Evolutionary conservation across 2,797 vertebrate genomes (phyloP).

Genomic region (Lagocephalus sceleratus): DNA sequence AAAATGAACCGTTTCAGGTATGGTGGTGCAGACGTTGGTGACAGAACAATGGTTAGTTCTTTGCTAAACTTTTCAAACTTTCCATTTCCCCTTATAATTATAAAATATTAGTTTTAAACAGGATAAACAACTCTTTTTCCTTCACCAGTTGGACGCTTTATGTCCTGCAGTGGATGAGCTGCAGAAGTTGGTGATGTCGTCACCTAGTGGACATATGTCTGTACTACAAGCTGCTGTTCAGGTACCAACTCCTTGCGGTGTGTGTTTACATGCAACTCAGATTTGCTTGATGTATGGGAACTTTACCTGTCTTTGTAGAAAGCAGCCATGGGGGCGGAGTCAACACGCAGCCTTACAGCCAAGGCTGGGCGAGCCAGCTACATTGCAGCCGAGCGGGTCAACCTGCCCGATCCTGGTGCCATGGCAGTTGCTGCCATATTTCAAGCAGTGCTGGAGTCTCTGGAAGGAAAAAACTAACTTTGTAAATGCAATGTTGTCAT

Average conservation of each 20-base stretch:
- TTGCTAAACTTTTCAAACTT: not conserved
- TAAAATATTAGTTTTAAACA: not conserved
- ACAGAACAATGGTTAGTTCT: conserved; percentile 89
- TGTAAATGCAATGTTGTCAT: not conserved
- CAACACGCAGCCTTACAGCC: conserved; percentile 83
- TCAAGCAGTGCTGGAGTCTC: conserved; percentile 70
- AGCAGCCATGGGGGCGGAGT: conserved; percentile 80
- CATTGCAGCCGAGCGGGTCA: conserved; percentile 78
- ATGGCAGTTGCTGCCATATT: conserved; percentile 83
- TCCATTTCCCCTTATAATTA: not conserved
- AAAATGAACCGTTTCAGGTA: conserved; percentile 72
- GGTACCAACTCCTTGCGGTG: conserved; percentile 66
- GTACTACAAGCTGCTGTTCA: conserved; percentile 77
- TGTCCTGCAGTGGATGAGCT: conserved; percentile 84
- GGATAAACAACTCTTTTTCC: not conserved
- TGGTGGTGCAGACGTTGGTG: conserved; percentile 87
- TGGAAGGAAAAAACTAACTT: conserved; percentile 51
- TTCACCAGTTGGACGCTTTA: conserved; percentile 85
- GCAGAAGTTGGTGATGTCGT: conserved; percentile 63
- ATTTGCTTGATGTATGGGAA: no score
- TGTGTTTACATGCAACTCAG: no score
- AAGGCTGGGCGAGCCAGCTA: conserved; percentile 91
- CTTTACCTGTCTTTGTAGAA: conserved; percentile 63
- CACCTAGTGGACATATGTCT: conserved; percentile 59
- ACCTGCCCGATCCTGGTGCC: conserved; percentile 86